These are phyloP conservation scores for Bombus pascuorum DNA, from an alignment of 1,140 invertebrate genomes.

Conservation along the genomic window DNA sequence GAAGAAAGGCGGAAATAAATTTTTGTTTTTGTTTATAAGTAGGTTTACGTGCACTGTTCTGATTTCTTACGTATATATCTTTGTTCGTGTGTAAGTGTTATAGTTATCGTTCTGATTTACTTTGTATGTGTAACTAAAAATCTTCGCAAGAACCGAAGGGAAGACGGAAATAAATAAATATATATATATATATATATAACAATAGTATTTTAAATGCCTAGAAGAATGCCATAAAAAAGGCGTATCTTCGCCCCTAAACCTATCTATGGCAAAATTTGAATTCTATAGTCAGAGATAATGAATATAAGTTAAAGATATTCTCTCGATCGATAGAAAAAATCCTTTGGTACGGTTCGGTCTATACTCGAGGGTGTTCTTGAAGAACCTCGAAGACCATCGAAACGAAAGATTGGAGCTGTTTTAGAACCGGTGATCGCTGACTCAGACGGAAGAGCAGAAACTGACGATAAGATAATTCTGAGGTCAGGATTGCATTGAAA, in stretches of 20 bases:
- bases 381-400: not conserved
- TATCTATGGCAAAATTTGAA: not conserved
- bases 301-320: not conserved
- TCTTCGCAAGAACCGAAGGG: no score
- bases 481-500: not conserved
- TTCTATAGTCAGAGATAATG: not conserved
- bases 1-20: no score
- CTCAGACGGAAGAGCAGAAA: not conserved
- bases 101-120: no score
- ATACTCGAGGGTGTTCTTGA: not conserved
- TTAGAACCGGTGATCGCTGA: not conserved
- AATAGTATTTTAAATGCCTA: no score
- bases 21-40: no score
- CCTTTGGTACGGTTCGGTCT: not conserved
- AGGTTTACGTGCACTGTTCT: no score
- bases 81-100: no score
- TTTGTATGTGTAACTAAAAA: no score
- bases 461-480: slow-evolving; percentile 9
- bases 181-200: no score
- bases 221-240: no score
- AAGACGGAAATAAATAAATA: no score
- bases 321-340: not conserved
- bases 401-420: not conserved
- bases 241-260: not conserved
- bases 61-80: no score